Evolutionary conservation across 2,888 invertebrate species (phyloP), one percentile per base, ranked within the genome.

Genomic region (Nysson spinosus): DNA sequence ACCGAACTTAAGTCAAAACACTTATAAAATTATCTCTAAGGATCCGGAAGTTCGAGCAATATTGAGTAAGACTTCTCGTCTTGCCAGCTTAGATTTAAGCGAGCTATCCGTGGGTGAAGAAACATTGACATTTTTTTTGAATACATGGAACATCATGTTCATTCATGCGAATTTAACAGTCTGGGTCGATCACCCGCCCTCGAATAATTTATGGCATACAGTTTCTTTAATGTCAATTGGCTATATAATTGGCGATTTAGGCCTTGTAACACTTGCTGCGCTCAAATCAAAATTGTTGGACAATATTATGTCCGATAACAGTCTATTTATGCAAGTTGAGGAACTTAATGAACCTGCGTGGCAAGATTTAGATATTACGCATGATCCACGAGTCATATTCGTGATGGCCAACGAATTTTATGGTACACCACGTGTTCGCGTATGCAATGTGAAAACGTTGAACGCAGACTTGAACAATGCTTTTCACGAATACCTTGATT

Each of bases 131-230:
- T 87, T 87, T 56, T 84, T 86, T 30, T 22, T 85, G 5, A 88
- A 88, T 57, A 65, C 86, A 1, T 83, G 85, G 79, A 88, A 88
- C 74, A 72, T 88, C 9, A 70, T 88, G 73, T 84, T 86, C 58
- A 60, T 87, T 14, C 88, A 88, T 50, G 69, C 84, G 1, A 62
- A 78, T 2, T 26, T 88, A 6, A 72, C 61, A 5, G 37, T 85
- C 14, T 86, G 87, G 85, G 62, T 69, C 6, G 52, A 67, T 4
- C 65, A 82, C 61, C 77, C 77, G 1, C 78, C 84, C 2, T 24
- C 65, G 1, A 78, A 80, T 22, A 55, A 69, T 43, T 67, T 86
- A 4, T 68, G 79, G 14, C 82, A 80, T 34, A 60, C 72, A 5
- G 66, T 85, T 42, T 80, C 83, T 0, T 39, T 78, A n/a, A 77